Evolutionary conservation across 2,888 invertebrate species (phyloP).

Genomic region (Eudemis profundana): DNA sequence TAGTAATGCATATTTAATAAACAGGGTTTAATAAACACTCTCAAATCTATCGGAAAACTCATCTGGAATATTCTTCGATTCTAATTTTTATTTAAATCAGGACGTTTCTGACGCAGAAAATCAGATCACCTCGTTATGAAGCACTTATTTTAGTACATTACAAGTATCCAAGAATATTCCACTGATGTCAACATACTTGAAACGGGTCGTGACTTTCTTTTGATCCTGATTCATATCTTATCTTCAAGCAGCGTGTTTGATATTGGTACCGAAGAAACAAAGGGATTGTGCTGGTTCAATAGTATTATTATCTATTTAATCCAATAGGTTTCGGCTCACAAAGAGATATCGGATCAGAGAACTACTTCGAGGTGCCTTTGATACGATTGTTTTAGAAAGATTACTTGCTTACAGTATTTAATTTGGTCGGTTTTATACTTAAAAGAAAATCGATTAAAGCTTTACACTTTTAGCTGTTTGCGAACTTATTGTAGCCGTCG

Average conservation of each 20-base stretch:
- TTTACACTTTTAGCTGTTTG: too few species aligned
- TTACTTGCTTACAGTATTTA: background rate
- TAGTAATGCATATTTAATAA: too few species aligned
- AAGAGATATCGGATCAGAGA: constrained; percentile 1
- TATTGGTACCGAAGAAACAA: constrained; percentile 33
- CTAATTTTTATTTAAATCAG: too few species aligned
- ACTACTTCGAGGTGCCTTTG: background rate
- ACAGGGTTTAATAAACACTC: too few species aligned
- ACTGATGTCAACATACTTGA: constrained; percentile 15
- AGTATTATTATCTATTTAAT: constrained; percentile 25
- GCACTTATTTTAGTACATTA: constrained; percentile 14
- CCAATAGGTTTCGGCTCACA: background rate
- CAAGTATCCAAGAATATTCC: constrained; percentile 6
- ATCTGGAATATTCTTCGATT: too few species aligned
- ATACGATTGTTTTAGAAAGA: background rate
- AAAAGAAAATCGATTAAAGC: too few species aligned
- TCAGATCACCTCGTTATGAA: constrained; percentile 5
- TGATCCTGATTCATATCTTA: constrained; percentile 29
- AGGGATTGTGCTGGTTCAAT: constrained; percentile 10
- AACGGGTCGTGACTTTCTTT: constrained; percentile 16
- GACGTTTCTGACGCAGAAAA: background rate
- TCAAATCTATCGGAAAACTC: too few species aligned
- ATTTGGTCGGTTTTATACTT: background rate
- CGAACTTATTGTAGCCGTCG: too few species aligned
- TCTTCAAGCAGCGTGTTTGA: constrained; percentile 30